A percentile compares a stretch with the other conserved stretches of the same genome.
These are phyloP conservation scores for Sprattus sprattus DNA, from an alignment of 2,113 vertebrate genomes.

Conservation along the genomic window DNA sequence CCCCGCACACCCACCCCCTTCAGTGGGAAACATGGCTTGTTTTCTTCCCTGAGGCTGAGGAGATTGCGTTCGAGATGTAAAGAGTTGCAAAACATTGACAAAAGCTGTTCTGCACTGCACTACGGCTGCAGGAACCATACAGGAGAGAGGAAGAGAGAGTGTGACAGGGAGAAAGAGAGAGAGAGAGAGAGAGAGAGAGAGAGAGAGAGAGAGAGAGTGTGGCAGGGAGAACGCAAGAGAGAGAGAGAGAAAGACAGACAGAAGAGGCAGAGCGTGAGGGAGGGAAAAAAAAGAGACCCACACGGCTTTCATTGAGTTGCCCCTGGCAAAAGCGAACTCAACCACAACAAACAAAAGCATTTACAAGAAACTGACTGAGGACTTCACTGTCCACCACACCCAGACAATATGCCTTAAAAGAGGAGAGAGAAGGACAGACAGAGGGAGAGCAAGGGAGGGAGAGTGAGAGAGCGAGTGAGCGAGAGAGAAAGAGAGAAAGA, in stretches of 20 bases:
- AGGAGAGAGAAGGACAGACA: not conserved
- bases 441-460: slow-evolving; percentile 2
- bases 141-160: slow-evolving; percentile 13
- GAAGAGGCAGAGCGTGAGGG: not conserved
- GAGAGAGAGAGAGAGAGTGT: slow-evolving; percentile 26
- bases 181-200: not conserved
- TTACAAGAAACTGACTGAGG: slow-evolving; percentile 52
- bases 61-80: slow-evolving; percentile 41
- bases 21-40: slow-evolving; percentile 39
- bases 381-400: slow-evolving; percentile 61
- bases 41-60: slow-evolving; percentile 44
- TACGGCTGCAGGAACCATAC: not conserved
- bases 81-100: slow-evolving; percentile 55
- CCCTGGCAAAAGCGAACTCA: slow-evolving; percentile 28
- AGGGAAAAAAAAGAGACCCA: slow-evolving; percentile 12
- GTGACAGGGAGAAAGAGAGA: slow-evolving; percentile 19
- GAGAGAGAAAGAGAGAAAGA: slow-evolving; percentile 33
- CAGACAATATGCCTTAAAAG: slow-evolving; percentile 57
- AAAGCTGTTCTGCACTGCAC: not conserved
- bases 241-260: not conserved
- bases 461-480: slow-evolving; percentile 39
- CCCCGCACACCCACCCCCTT: not conserved
- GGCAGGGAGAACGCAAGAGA: not conserved
- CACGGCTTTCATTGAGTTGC: slow-evolving; percentile 56
- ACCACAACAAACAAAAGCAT: slow-evolving; percentile 65